phyloP scores from a whole-genome alignment of 2,888 invertebrate species.

The Buathra laborator region DNA sequence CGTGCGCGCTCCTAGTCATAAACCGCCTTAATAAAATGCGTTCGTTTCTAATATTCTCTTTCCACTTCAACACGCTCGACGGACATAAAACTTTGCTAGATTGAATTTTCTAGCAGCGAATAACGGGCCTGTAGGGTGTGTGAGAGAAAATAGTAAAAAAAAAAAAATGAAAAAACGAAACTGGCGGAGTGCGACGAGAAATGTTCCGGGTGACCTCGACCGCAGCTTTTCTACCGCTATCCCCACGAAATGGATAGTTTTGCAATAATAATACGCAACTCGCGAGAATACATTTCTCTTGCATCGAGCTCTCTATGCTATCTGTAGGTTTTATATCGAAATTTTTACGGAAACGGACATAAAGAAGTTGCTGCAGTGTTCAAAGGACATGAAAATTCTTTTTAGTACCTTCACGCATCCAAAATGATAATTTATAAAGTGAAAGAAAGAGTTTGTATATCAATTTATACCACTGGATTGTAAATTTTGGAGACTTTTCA shows the following conservation, averaged over 20 bases:
- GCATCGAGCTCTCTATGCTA: background rate
- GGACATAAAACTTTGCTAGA: constrained; percentile 78
- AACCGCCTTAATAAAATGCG: constrained; percentile 78
- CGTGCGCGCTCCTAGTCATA: constrained; percentile 73
- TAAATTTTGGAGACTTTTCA: background rate
- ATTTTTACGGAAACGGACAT: constrained; percentile 1
- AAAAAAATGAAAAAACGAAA: background rate
- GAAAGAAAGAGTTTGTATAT: background rate
- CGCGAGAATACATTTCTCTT: background rate
- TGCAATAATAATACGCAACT: constrained; percentile 36
- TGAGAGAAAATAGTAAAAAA: background rate
- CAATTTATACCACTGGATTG: background rate
- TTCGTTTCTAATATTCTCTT: constrained; percentile 79
- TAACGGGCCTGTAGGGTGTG: constrained; percentile 13
- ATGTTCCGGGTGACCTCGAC: constrained; percentile 1
- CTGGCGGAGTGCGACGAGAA: background rate
- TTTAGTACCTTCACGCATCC: too few relatives aligned
- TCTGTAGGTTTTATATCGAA: constrained; percentile 10
- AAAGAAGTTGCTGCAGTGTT: too few relatives aligned
- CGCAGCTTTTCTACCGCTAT: constrained; percentile 19
- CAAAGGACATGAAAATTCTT: too few relatives aligned
- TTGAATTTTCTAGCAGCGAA: constrained; percentile 77
- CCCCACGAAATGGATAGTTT: background rate
- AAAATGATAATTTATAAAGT: background rate
- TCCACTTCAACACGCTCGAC: constrained; percentile 67